A percentile compares a stretch with the other conserved stretches of the same genome.
These are phyloP conservation scores for Hypotaenidia okinawae DNA, from an alignment of 2,797 vertebrate genomes.

Conservation along the genomic window DNA sequence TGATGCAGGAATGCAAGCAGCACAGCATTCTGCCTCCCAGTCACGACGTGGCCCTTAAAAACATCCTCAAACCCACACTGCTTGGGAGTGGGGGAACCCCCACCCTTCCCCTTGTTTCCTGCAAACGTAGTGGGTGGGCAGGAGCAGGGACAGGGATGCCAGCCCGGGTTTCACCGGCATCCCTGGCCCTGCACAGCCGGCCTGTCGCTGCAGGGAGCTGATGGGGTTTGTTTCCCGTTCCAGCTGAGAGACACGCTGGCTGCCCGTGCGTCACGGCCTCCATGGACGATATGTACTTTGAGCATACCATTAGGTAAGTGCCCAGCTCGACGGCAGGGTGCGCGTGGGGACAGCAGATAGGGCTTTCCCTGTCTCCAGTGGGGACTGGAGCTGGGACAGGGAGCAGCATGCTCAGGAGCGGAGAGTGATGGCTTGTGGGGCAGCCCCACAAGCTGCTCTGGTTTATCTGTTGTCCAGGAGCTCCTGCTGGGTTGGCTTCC, in stretches of 20 bases:
- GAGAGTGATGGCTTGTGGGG: neutral
- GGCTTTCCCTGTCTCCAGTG: neutral
- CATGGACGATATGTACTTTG: conserved; percentile 97
- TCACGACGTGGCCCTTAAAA: neutral
- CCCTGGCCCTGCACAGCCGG: neutral
- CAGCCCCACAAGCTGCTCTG: neutral
- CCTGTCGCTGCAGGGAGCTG: neutral
- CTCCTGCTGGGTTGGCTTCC: conserved; percentile 34
- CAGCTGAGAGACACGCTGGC: conserved; percentile 94
- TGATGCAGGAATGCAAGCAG: neutral
- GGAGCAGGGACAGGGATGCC: accelerated
- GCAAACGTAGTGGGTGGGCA: accelerated
- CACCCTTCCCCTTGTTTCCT: neutral
- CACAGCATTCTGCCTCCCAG: neutral
- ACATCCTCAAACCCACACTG: accelerated
- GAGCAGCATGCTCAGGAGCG: neutral
- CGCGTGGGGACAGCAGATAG: accelerated
- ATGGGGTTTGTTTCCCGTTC: conserved; percentile 52
- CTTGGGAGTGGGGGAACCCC: neutral
- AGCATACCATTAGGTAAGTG: conserved; percentile 93
- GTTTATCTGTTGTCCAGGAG: conserved; percentile 27
- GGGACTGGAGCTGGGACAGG: neutral
- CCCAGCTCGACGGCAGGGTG: neutral
- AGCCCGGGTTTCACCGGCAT: accelerated
- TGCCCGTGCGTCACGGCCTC: conserved; percentile 95